A percentile compares a stretch with the other conserved stretches of the same genome.
Conservation (phyloP, 1,140 invertebrate species). For the Penaeus japonicus region DNA sequence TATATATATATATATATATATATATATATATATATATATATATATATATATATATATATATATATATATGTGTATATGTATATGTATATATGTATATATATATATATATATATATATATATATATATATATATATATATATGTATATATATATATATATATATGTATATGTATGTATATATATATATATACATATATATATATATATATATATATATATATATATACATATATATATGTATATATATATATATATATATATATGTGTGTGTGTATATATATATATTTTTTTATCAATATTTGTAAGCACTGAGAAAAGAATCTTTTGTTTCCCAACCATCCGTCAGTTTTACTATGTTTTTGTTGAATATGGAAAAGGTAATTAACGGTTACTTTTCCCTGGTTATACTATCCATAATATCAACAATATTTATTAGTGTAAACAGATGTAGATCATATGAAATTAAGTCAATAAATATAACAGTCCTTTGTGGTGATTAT, state of each 20-base stretch:
- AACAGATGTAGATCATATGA: too few relatives aligned
- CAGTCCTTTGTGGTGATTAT: too few relatives aligned
- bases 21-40: background rate
- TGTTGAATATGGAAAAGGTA: too few relatives aligned
- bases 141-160: conserved; percentile 1
- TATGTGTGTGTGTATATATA: background rate
- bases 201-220: background rate
- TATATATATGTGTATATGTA: background rate
- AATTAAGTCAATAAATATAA: too few relatives aligned
- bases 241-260: background rate
- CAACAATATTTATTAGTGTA: too few relatives aligned
- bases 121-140: background rate
- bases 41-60: conserved; percentile 10
- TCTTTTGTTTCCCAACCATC: too few relatives aligned
- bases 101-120: background rate
- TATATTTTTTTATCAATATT: too few relatives aligned
- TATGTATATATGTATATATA: background rate
- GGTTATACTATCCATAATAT: too few relatives aligned
- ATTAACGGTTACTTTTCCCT: too few relatives aligned
- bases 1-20: too few relatives aligned
- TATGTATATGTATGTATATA: background rate
- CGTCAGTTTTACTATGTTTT: too few relatives aligned
- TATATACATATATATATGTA: background rate
- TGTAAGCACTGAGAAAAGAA: too few relatives aligned
- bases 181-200: background rate